Base-by-base conservation (phyloP, 2,888 invertebrate genomes). In the Lasioglossum morio region DNA sequence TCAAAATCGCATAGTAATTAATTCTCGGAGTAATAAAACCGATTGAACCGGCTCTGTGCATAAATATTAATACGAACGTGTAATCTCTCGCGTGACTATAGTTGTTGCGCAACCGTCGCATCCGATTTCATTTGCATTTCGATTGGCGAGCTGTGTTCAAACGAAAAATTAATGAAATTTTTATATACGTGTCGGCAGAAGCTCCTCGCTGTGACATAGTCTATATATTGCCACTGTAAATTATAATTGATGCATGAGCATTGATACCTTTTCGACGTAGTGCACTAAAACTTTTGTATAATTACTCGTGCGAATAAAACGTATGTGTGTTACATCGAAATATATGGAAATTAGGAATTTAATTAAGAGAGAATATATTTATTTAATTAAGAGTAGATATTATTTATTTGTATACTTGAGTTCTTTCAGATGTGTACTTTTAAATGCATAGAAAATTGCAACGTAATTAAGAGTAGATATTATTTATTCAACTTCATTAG, bases 1-100 rank as follows among this genome's bases (percentile, higher is more conserved):
- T 60, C 60, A 60, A 60, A 60, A 60, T 60, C 48, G 37, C 74
- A 53, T 57, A 53, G 37, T 37, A 74, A 57, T 74, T 57, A 74
- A 57, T 74, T 57, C 53, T 34, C n/a, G 37, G 8, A 37, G 53
- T 23, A 37, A 57, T 57, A 57, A 74, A 60, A 53, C n/a, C 57
- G 57, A 57, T 19, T 23, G 27, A 78, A 72, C 27, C 23, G 19
- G 23, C 57, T 16, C 23, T 23, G 16, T 57, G 19, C 53, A 40
- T 40, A 19, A 72, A 40, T 70, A 78, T 57, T 40, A 53, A 57
- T 16, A 19, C 14, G 46, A 53, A 14, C 57, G 19, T 34, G 70
- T 72, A 37, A 57, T 72, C 27, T 23, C 72, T 34, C 27, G 43
- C 43, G 77, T 57, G 70, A 57, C 19, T 43, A 40, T 46, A 14